A percentile compares a stretch with the other conserved stretches of the same genome.
Evolutionary conservation across 1,140 invertebrate genomes (phyloP).

Genomic region (Cylas formicarius): DNA sequence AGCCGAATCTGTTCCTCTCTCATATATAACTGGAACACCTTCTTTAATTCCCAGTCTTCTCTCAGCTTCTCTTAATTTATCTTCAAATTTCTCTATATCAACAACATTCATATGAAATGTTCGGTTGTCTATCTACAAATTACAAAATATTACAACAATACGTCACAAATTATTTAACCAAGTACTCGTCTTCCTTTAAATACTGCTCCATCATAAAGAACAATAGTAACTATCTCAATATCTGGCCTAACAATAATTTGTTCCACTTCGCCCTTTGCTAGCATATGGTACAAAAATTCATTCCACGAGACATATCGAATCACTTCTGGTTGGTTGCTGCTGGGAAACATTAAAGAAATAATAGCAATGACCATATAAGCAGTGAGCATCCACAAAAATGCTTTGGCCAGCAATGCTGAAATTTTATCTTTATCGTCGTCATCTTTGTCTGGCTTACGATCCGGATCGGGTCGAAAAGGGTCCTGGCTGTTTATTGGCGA

Average conservation of each 20-base stretch:
- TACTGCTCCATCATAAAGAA: conserved; percentile 76
- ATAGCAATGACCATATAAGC: conserved; percentile 65
- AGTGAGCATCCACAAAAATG: conserved; percentile 66
- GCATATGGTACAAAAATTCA: conserved; percentile 89
- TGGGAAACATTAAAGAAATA: conserved; percentile 61
- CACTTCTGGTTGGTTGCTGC: conserved; percentile 64
- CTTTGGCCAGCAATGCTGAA: conserved; percentile 61
- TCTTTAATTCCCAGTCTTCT: conserved; percentile 66
- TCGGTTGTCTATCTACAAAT: conserved; percentile 52
- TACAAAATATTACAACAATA: conserved; percentile 16
- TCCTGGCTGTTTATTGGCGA: conserved; percentile 27
- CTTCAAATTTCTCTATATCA: conserved; percentile 76
- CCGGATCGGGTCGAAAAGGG: conserved; percentile 19
- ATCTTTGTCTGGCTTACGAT: conserved; percentile 1
- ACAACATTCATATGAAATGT: conserved; percentile 77
- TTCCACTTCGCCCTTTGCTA: conserved; percentile 87
- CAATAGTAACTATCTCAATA: conserved; percentile 74
- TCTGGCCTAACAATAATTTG: conserved; percentile 78
- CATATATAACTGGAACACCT: conserved; percentile 76
- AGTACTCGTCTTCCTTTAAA: conserved; percentile 70
- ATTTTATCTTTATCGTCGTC: conserved; percentile 58
- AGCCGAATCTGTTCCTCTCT: conserved; percentile 64
- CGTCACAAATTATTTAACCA: conserved; percentile 9
- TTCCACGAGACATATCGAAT: conserved; percentile 83
- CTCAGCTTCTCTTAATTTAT: conserved; percentile 79